phyloP scores from a whole-genome alignment of 92 coral and sea anemone species.

The Bergia sp. region DNA sequence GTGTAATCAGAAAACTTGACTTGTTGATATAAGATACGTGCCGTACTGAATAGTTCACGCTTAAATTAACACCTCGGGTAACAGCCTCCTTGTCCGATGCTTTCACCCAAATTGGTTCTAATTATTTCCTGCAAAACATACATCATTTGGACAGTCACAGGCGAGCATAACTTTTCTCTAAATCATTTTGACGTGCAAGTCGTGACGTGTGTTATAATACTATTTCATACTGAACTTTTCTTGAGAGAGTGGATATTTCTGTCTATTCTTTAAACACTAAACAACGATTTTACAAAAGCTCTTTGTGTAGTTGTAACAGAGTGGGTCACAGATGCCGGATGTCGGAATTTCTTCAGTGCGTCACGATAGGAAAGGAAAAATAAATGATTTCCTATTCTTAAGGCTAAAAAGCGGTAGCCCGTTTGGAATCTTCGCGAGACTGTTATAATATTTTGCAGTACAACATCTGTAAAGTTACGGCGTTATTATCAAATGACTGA shows the following conservation, averaged over 20 bases:
- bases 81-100: not conserved
- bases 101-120: not conserved
- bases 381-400: not conserved
- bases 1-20: not conserved
- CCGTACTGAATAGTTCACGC: not conserved
- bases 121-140: not conserved
- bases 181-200: not conserved
- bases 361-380: not conserved
- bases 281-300: not conserved
- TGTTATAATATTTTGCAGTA: not conserved
- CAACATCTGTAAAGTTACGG: no score
- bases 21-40: not conserved
- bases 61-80: not conserved
- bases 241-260: not conserved
- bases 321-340: not conserved
- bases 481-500: no score
- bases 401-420: not conserved
- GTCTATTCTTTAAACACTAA: no score
- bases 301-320: not conserved
- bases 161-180: not conserved
- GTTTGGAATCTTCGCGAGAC: not conserved
- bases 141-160: no score
- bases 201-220: not conserved
- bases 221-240: not conserved
- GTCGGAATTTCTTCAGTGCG: not conserved